Base-by-base conservation (phyloP, 2,797 vertebrate genomes). In the Anguilla marmorata region DNA sequence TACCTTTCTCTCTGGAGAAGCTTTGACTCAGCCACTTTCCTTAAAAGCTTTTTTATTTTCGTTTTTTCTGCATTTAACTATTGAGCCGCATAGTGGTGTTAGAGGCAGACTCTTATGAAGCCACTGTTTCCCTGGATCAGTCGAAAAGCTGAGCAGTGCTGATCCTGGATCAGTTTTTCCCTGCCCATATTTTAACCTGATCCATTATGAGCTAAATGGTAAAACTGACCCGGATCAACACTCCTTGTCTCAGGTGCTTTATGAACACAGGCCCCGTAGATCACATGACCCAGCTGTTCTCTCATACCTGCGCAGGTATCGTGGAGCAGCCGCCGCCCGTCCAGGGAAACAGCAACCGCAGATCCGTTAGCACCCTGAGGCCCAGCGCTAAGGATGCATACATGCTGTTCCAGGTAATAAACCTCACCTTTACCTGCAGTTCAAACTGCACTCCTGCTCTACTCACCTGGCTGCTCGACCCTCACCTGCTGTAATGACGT, bases 301-400 rank as follows among this genome's bases (percentile, higher is more conserved):
- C 37, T 69, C 63, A 7, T 24, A 76, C 74, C 33, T 82, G 79
- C 86, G 3, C 92, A 99, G 98, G 96, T 91, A 93, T 94, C 88
- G 83, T 94, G 86, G 97, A 98, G 88, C 97, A 97, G 24, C 96
- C 96, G 88, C 93, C 95, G 86, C 95, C 96, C 58, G 93, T 98
- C 88, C 98, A 97, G 92, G 98, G 97, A 88, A 99, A 99, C 90
- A 98, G 97, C 92, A 99, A 99, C 93, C 96, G 98, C 90, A 96
- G 98, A 87, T 98, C 97, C 85, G 97, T 98, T 91, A 99, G 97
- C 88, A 98, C 98, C 0, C 96, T 99, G 91, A 98, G 97, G 91
- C 98, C 99, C 33, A 99, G 98, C 92, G 99, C 98, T 88, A 99
- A 99, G 95, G 99, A 99, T 86, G 98, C 99, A 3, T 99, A 99